Conservation (phyloP, 1,140 invertebrate genomes). For the Drosophila chauvacae region DNA sequence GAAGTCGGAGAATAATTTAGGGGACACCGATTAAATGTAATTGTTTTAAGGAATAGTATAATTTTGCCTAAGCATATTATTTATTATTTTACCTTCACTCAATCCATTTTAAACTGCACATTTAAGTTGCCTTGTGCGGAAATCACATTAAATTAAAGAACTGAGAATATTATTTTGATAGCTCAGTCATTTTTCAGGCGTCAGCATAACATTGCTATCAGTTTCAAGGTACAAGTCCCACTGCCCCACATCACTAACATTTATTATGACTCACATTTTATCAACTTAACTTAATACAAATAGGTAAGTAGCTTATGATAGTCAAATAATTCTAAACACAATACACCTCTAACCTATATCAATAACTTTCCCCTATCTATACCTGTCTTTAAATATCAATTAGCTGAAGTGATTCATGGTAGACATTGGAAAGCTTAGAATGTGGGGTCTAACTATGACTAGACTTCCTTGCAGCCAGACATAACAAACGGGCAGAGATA, state of each 20-base stretch:
- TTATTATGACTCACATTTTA: not conserved
- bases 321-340: not conserved
- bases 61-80: not conserved
- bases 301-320: not conserved
- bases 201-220: not conserved
- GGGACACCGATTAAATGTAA: not conserved
- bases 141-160: not conserved
- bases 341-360: not conserved
- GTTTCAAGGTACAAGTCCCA: too few relatives aligned
- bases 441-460: not conserved
- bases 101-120: not conserved
- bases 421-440: not conserved
- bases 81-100: not conserved
- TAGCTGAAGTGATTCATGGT: slow-evolving; percentile 2
- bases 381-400: slow-evolving; percentile 1
- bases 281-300: not conserved
- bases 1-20: not conserved
- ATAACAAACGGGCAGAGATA: not conserved
- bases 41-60: not conserved
- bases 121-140: not conserved
- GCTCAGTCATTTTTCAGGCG: not conserved
- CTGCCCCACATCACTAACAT: not conserved
- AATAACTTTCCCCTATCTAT: not conserved
- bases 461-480: not conserved
- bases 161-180: too few relatives aligned